Evolutionary conservation across 2,797 vertebrate species (phyloP).

Genomic region (Pyrocephalus nanus): DNA sequence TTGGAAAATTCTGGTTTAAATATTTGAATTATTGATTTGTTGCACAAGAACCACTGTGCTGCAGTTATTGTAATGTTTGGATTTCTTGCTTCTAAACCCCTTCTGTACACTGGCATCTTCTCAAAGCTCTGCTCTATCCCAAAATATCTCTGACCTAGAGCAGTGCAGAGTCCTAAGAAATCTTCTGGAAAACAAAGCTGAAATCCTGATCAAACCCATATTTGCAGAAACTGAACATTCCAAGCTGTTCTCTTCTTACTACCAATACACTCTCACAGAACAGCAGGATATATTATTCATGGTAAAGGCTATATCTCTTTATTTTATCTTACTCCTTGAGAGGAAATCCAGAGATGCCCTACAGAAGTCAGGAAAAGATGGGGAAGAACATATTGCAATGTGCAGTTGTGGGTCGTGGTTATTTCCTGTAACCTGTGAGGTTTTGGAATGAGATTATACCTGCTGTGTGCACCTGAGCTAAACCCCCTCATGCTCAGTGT

Average conservation of each 20-base stretch:
- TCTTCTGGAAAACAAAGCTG: background rate
- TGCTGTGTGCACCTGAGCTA: background rate
- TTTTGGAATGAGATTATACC: background rate
- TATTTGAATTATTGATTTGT: background rate
- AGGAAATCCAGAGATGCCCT: background rate
- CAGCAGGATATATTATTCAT: background rate
- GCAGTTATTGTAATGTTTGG: background rate
- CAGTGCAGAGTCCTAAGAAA: background rate
- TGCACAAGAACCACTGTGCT: background rate
- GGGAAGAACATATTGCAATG: background rate
- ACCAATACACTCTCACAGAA: background rate
- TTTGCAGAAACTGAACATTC: background rate
- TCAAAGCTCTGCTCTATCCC: background rate
- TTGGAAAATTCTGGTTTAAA: background rate
- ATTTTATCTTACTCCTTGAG: background rate
- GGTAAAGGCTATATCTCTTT: background rate
- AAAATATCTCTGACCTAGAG: background rate
- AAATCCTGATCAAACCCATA: background rate
- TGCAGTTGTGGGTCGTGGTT: accelerated
- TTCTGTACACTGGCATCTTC: background rate
- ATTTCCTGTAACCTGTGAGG: background rate
- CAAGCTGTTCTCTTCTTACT: background rate
- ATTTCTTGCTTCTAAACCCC: background rate
- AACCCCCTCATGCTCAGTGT: background rate
- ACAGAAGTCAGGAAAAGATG: background rate